phyloP scores from a whole-genome alignment of 2,113 vertebrate species.

The Chlorocebus sabaeus region DNA sequence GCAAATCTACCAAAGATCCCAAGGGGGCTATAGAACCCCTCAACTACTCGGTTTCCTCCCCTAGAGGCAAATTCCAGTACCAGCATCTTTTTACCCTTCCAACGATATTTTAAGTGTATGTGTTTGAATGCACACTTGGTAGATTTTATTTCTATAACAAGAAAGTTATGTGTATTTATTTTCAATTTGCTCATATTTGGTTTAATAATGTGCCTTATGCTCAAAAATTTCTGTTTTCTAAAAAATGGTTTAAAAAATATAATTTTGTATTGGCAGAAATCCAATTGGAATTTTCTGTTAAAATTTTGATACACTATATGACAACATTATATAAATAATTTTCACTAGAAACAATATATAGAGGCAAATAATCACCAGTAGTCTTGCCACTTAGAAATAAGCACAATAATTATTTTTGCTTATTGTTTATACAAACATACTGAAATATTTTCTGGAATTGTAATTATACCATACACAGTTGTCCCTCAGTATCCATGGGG shows the following conservation, averaged over 20 bases:
- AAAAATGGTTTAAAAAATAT: background rate
- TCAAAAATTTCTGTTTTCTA: background rate
- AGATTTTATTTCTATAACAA: background rate
- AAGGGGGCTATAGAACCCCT: too few species aligned
- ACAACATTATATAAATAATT: background rate
- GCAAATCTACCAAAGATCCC: background rate
- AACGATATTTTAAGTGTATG: background rate
- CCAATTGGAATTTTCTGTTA: background rate
- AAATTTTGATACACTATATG: background rate
- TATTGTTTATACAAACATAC: background rate
- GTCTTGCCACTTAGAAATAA: background rate
- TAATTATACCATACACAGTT: background rate
- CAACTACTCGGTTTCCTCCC: too few species aligned
- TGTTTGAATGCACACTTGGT: background rate
- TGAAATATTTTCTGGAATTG: background rate
- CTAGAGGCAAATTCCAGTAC: background rate
- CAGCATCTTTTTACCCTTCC: background rate
- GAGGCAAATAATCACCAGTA: background rate
- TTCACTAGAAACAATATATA: background rate
- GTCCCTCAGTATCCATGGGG: background rate
- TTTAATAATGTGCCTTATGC: background rate
- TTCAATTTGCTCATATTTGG: background rate
- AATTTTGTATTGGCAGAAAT: background rate
- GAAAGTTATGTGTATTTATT: background rate
- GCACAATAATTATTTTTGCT: background rate